Percentiles rank a stretch among this genome's conserved stretches.
Conservation (phyloP, 2,888 invertebrate genomes). For the Brachyopa scutellaris region DNA sequence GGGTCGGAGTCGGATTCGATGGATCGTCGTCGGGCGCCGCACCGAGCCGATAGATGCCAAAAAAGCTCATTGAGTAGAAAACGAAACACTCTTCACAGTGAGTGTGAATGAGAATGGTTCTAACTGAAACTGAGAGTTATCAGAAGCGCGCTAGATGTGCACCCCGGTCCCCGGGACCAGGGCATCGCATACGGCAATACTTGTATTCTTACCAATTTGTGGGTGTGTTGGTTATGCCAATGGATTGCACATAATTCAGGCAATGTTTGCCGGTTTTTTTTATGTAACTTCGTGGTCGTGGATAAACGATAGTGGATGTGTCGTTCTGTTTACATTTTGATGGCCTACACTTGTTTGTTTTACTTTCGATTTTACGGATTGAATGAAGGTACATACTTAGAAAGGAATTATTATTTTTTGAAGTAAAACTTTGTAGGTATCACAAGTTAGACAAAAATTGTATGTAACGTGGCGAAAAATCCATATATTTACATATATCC, state of each 20-base stretch:
- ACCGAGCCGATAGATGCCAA: constrained; percentile 25
- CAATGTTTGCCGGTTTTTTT: constrained; percentile 33
- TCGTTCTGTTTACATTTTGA: constrained; percentile 45
- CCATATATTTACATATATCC: no score
- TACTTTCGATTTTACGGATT: constrained; percentile 2
- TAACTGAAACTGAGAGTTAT: neutral
- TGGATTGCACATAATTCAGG: neutral
- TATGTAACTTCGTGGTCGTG: neutral
- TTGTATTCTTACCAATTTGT: constrained; percentile 6
- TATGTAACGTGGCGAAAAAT: no score
- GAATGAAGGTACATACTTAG: no score
- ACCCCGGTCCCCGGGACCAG: no score
- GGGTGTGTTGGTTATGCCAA: neutral
- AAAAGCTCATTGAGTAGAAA: constrained; percentile 43
- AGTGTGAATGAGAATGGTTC: neutral
- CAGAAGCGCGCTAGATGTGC: neutral
- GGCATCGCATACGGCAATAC: neutral
- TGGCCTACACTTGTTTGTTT: constrained; percentile 40
- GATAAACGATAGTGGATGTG: neutral
- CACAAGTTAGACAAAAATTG: no score
- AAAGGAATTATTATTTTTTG: no score
- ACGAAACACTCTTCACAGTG: neutral
- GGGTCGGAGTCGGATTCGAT: no score
- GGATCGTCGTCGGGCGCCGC: constrained; percentile 43
- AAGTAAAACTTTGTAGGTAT: no score